Evolutionary conservation across 2,797 vertebrate species (phyloP).

Genomic region (Gastrophryne carolinensis): DNA sequence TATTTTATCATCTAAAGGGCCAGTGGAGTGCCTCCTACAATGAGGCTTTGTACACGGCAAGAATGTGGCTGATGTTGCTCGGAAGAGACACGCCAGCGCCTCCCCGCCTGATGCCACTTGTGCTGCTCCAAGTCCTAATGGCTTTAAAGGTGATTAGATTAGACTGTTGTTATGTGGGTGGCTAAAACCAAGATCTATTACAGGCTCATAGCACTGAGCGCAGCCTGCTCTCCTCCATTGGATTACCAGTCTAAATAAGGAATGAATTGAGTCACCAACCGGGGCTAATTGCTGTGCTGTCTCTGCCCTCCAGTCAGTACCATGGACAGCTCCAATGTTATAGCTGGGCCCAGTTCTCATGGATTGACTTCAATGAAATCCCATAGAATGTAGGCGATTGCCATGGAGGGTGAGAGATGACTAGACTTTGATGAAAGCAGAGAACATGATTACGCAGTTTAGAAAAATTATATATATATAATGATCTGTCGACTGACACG

Average conservation of each 20-base stretch:
- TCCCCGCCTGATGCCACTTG: slow-evolving; percentile 5
- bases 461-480: too few relatives aligned
- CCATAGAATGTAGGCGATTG: too few relatives aligned
- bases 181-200: slow-evolving; percentile 41
- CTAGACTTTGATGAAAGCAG: too few relatives aligned
- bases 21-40: background rate
- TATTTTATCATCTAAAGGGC: background rate
- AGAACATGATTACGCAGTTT: too few relatives aligned
- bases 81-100: background rate
- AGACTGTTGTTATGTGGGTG: slow-evolving; percentile 45
- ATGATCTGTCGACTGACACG: too few relatives aligned
- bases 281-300: background rate
- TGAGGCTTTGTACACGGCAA: background rate
- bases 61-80: background rate
- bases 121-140: slow-evolving; percentile 28
- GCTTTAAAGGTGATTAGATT: slow-evolving; percentile 37
- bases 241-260: slow-evolving; percentile 48
- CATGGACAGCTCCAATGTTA: slow-evolving; percentile 29
- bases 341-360: background rate
- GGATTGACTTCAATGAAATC: too few relatives aligned
- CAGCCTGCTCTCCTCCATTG: slow-evolving; percentile 32
- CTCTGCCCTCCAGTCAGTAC: background rate
- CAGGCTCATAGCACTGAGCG: slow-evolving; percentile 17
- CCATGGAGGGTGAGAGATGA: too few relatives aligned
- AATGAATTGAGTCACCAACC: slow-evolving; percentile 29